phyloP scores from a whole-genome alignment of 2,797 vertebrate genomes.

The Notolabrus celidotus region DNA sequence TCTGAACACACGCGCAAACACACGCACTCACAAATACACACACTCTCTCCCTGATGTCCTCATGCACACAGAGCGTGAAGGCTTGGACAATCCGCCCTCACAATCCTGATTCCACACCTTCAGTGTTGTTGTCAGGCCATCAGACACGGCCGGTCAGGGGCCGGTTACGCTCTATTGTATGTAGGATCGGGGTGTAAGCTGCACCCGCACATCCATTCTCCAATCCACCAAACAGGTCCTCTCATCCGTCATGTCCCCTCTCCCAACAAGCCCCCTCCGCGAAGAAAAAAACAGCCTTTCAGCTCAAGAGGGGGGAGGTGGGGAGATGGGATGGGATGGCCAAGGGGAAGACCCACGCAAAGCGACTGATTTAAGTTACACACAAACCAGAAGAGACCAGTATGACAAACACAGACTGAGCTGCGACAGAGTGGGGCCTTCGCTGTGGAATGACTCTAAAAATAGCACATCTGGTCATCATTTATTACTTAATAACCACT shows the following conservation, averaged over 20 bases:
- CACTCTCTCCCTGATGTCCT: background rate
- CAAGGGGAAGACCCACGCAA: conserved; percentile 58
- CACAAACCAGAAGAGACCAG: conserved; percentile 43
- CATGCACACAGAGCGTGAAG: conserved; percentile 43
- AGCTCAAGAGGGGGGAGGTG: conserved; percentile 33
- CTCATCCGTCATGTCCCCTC: conserved; percentile 73
- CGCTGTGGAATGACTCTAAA: conserved; percentile 53
- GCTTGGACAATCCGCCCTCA: conserved; percentile 51
- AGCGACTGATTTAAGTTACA: conserved; percentile 72
- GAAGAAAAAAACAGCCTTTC: conserved; percentile 57
- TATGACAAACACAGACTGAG: conserved; percentile 46
- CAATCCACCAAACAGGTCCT: conserved; percentile 67
- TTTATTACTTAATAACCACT: conserved; percentile 68
- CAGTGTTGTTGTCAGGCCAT: conserved; percentile 70
- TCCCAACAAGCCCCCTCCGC: conserved; percentile 40
- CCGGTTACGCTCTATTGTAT: conserved; percentile 60
- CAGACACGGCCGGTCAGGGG: conserved; percentile 58
- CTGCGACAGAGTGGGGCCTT: conserved; percentile 35
- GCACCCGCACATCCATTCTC: conserved; percentile 64
- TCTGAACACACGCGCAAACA: conserved; percentile 20
- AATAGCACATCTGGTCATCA: conserved; percentile 67
- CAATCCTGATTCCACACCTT: conserved; percentile 74
- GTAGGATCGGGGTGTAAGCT: conserved; percentile 59
- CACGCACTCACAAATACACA: conserved; percentile 10
- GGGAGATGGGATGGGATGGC: conserved; percentile 30